These are phyloP conservation scores for Orchesellides sinensis DNA, from an alignment of 2,888 invertebrate genomes.

Conservation along the genomic window DNA sequence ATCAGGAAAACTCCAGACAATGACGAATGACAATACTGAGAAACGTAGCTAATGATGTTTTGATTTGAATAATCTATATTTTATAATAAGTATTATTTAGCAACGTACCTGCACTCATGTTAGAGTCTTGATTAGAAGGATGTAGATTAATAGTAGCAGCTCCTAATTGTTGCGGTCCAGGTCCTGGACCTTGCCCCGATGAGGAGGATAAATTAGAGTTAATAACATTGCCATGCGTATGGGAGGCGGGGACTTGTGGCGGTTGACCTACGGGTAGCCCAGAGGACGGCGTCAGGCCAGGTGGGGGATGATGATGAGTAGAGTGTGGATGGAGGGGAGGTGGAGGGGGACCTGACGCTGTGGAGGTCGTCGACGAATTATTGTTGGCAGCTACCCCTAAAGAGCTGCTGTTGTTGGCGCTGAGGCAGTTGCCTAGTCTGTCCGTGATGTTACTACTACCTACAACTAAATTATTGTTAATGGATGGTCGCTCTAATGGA, in stretches of 20 bases:
- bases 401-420: slow-evolving; percentile 38
- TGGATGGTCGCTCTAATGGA: slow-evolving; percentile 63
- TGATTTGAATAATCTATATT: neutral
- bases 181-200: slow-evolving; percentile 70
- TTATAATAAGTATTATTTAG: neutral
- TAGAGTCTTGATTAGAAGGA: slow-evolving; percentile 94
- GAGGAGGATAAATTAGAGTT: slow-evolving; percentile 71
- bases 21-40: no score
- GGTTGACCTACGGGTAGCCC: neutral
- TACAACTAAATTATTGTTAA: slow-evolving; percentile 44
- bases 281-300: slow-evolving; percentile 6
- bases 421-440: slow-evolving; percentile 48
- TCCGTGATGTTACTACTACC: slow-evolving; percentile 54
- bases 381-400: slow-evolving; percentile 17
- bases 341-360: slow-evolving; percentile 38
- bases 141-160: slow-evolving; percentile 31
- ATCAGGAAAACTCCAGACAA: no score
- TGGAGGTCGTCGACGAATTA: slow-evolving; percentile 28
- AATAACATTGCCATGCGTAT: slow-evolving; percentile 61
- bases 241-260: slow-evolving; percentile 35
- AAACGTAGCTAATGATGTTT: no score
- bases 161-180: slow-evolving; percentile 77
- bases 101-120: slow-evolving; percentile 95
- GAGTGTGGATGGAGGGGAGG: slow-evolving; percentile 17
- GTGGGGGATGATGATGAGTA: slow-evolving; percentile 51